Evolutionary conservation across 2,888 invertebrate genomes (phyloP).

Genomic region (Julus scandinavius): DNA sequence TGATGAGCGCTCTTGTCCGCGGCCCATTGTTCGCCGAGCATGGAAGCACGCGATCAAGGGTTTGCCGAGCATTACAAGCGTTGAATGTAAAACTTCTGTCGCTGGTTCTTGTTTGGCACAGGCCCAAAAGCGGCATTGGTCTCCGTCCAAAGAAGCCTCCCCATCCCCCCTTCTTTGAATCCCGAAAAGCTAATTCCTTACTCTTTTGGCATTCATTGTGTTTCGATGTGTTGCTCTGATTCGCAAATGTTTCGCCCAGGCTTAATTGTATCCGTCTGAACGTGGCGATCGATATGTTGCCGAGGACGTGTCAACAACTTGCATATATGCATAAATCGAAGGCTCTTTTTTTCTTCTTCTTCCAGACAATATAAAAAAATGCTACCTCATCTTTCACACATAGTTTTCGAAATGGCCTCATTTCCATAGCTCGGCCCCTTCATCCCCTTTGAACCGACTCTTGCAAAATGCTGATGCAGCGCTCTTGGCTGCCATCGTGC

Average conservation of each 20-base stretch:
- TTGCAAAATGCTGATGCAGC: neutral
- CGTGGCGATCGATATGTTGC: neutral
- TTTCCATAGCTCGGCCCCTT: too few relatives aligned
- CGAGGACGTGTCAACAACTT: neutral
- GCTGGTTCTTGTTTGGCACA: neutral
- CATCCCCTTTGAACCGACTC: neutral
- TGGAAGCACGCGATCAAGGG: neutral
- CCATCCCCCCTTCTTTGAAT: too few relatives aligned
- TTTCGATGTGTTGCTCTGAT: neutral
- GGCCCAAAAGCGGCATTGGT: neutral
- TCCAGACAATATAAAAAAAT: neutral
- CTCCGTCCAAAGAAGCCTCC: neutral
- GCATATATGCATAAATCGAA: neutral
- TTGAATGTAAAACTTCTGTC: slow-evolving; percentile 3
- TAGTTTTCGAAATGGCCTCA: slow-evolving; percentile 12
- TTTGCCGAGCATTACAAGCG: neutral
- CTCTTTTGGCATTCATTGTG: neutral
- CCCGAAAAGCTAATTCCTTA: slow-evolving; percentile 24
- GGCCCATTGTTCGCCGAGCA: slow-evolving; percentile 14
- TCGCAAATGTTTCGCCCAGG: neutral
- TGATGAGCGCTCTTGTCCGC: slow-evolving; percentile 33
- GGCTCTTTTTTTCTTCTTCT: neutral
- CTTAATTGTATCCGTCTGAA: slow-evolving; percentile 12
- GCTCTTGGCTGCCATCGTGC: neutral
- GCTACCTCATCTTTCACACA: neutral